Evolutionary conservation across 2,113 vertebrate genomes (phyloP), one percentile per base, ranked within the genome.

Genomic region (Craseonycteris thonglongyai): DNA sequence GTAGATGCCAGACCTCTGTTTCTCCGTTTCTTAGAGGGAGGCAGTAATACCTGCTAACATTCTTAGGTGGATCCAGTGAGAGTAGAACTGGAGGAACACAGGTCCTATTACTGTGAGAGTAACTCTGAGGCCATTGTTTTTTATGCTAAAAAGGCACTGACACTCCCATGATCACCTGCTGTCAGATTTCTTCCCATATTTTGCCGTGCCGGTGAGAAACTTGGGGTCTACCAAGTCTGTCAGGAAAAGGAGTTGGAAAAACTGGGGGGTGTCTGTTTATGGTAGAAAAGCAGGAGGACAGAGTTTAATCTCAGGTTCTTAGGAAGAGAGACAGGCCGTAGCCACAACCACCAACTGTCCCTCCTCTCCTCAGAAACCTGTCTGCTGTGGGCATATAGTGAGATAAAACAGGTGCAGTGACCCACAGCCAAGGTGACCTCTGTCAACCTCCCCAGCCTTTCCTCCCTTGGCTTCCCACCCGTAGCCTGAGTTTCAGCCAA

Each of bases 381-480:
- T 28, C 5, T 33, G 61, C 22, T 47, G 47, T 71, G 10, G 5
- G 7, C n/a, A 22, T 22, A 24, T 4, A 3, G 28, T 0, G 0
- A 66, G 47, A 49, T 21, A 76, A 2, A 65, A 22, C 61, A 21
- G 21, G 14, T 3, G 10, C 22, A 28, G 30, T 16, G 58, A 72
- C 33, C 1, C 16, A 30, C 59, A 1, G 18, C 51, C 54, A 79
- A 18, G 40, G 49, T n/a, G 79, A 69, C 69, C 58, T 49, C 63
- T 33, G 16, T 16, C 26, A 7, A 2, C 42, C 11, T 47, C 33
- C 47, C 26, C 28, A 24, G 40, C 72, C 66, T 22, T 38, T 2
- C 33, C 4, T 72, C 7, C 24, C n/a, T 33, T 10, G 6, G 6
- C 16, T 42, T 14, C 26, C 26, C n/a, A 18, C 22, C 4, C 0